Conservation (phyloP, 2,888 invertebrate genomes). For the Eucriotettix oculatus region DNA sequence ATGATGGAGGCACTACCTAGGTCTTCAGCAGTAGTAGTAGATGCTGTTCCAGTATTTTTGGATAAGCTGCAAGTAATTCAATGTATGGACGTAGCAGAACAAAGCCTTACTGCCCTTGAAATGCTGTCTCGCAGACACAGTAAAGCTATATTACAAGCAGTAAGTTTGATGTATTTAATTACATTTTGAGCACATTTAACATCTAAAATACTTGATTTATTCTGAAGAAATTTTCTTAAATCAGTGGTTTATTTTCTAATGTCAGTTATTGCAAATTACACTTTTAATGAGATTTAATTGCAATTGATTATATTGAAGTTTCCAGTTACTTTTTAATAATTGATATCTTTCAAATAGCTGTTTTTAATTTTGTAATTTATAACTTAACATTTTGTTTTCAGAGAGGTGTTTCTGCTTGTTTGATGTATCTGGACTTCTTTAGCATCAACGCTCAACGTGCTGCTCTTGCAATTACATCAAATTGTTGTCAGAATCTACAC, state of each 20-base stretch:
- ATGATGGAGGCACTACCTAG: conserved; percentile 98
- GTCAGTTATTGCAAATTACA: too few species aligned
- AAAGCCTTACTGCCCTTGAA: conserved; percentile 90
- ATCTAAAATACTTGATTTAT: too few species aligned
- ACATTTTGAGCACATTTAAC: too few species aligned
- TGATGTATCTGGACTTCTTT: conserved; percentile 96
- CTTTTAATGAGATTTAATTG: too few species aligned
- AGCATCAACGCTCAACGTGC: conserved; percentile 95
- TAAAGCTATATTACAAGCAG: conserved; percentile 87
- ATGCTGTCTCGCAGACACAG: conserved; percentile 93
- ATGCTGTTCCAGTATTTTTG: conserved; percentile 92
- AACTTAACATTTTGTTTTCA: conserved; percentile 26
- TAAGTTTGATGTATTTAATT: conserved; percentile 25
- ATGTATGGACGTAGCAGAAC: conserved; percentile 99
- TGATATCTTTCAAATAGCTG: too few species aligned
- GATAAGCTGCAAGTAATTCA: conserved; percentile 96
- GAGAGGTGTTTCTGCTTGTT: conserved; percentile 90
- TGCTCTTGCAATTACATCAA: conserved; percentile 90
- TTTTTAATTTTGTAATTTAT: not conserved
- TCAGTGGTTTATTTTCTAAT: too few species aligned
- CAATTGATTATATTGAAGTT: too few species aligned
- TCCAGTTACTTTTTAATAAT: too few species aligned
- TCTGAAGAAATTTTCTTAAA: too few species aligned
- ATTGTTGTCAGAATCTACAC: conserved; percentile 90
- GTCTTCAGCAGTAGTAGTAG: conserved; percentile 87